A percentile compares a stretch with the other conserved stretches of the same genome.
Conservation (phyloP, 1,140 invertebrate genomes). For the Hylaeus anthracinus region DNA sequence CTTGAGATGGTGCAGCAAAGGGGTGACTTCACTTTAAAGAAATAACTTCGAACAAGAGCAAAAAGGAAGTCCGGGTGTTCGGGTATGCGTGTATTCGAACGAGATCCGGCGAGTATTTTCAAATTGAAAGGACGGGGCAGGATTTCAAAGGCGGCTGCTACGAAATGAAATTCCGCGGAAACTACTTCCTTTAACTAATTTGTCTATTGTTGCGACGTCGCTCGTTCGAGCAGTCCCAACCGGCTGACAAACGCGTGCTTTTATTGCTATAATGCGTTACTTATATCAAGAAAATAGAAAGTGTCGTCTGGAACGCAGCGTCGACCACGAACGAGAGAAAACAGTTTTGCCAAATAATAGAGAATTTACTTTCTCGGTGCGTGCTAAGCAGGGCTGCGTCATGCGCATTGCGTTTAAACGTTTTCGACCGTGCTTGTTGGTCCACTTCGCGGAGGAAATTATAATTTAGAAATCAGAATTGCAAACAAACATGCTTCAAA, state of each 20-base stretch:
- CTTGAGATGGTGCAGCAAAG: neutral
- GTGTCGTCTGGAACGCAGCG: neutral
- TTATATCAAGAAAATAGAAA: neutral
- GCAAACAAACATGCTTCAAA: too few relatives aligned
- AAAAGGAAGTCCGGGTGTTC: neutral
- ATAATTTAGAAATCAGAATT: too few relatives aligned
- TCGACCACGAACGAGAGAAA: neutral
- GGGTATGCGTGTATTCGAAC: neutral
- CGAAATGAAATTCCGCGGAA: conserved; percentile 33
- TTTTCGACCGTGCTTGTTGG: too few relatives aligned
- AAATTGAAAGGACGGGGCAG: neutral
- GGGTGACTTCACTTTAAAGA: neutral
- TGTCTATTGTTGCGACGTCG: conserved; percentile 15
- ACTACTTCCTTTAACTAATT: conserved; percentile 26
- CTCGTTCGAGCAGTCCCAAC: neutral
- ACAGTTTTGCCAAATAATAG: neutral
- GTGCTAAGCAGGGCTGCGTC: too few relatives aligned
- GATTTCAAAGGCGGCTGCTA: conserved; percentile 14
- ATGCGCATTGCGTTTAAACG: too few relatives aligned
- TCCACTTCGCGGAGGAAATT: too few relatives aligned
- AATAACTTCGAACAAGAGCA: neutral
- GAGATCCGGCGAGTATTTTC: conserved; percentile 27
- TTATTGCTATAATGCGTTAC: conserved; percentile 25
- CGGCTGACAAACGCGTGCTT: conserved; percentile 16
- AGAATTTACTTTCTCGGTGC: neutral